Evolutionary conservation across 1,140 invertebrate species (phyloP).

Genomic region (Brachionus rotundiformis): DNA sequence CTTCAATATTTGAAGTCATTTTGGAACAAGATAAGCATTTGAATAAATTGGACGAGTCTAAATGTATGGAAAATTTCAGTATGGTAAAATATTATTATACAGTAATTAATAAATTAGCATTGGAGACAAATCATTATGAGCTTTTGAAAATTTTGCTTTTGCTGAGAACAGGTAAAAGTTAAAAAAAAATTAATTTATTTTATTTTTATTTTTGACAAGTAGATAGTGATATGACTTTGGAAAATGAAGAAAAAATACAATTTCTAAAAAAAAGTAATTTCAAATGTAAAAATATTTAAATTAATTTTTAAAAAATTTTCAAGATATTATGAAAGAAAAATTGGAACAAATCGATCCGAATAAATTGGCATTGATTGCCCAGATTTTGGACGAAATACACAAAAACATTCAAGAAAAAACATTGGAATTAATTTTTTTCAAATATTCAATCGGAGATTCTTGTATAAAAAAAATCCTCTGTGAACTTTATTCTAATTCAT

Average conservation of each 20-base stretch:
- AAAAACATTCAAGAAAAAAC: conserved; percentile 21
- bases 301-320: not conserved
- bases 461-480: conserved; percentile 38
- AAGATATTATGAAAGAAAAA: not conserved
- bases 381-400: conserved; percentile 1
- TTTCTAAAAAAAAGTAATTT: not conserved
- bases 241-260: conserved; percentile 13
- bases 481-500: conserved; percentile 29
- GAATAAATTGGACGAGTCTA: not conserved
- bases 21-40: not conserved
- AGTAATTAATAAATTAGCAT: not conserved
- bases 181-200: too few relatives aligned
- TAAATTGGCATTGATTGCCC: not conserved
- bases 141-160: not conserved
- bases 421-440: conserved; percentile 35
- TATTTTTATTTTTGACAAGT: too few relatives aligned
- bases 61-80: conserved; percentile 6
- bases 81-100: not conserved
- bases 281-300: not conserved
- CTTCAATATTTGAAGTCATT: not conserved
- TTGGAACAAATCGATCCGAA: not conserved
- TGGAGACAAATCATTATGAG: not conserved
- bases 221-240: not conserved
- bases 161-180: conserved; percentile 6
- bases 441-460: not conserved